Conservation (phyloP, 2,113 vertebrate species). For the Pipra filicauda region DNA sequence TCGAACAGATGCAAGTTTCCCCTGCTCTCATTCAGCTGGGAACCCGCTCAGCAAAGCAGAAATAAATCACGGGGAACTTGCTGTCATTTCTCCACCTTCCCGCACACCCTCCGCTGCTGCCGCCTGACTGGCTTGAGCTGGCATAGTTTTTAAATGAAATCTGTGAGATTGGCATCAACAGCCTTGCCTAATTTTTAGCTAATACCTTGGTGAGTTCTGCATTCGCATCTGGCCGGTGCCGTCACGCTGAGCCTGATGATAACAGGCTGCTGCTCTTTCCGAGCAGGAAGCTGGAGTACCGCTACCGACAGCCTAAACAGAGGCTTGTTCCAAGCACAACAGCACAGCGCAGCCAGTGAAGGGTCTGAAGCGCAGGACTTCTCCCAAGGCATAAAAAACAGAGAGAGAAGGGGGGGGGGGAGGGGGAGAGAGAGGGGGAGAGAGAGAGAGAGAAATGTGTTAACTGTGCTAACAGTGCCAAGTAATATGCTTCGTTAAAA, state of each 20-base stretch:
- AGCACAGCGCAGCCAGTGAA: slow-evolving; percentile 72
- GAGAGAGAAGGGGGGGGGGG: not conserved
- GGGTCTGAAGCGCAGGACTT: slow-evolving; percentile 74
- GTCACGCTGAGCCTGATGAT: slow-evolving; percentile 74
- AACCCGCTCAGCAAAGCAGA: slow-evolving; percentile 66
- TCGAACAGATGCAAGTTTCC: slow-evolving; percentile 89
- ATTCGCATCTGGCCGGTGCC: slow-evolving; percentile 79
- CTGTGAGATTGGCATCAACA: slow-evolving; percentile 71
- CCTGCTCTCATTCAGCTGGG: slow-evolving; percentile 76
- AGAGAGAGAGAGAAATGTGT: slow-evolving; percentile 82
- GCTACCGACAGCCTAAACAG: slow-evolving; percentile 58
- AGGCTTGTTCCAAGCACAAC: slow-evolving; percentile 75
- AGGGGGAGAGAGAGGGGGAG: not conserved
- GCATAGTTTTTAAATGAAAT: slow-evolving; percentile 77
- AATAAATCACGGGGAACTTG: slow-evolving; percentile 86
- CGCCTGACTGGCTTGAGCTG: slow-evolving; percentile 69
- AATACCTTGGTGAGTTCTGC: slow-evolving; percentile 80
- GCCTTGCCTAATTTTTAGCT: slow-evolving; percentile 79
- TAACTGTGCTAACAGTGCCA: slow-evolving; percentile 93
- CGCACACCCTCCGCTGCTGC: slow-evolving; percentile 59
- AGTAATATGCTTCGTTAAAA: slow-evolving; percentile 99
- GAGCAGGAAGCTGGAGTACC: slow-evolving; percentile 66
- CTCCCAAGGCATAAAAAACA: slow-evolving; percentile 77
- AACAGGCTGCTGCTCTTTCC: slow-evolving; percentile 78
- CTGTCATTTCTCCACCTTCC: slow-evolving; percentile 80